Percentiles rank a stretch among this genome's conserved stretches.
phyloP scores from a whole-genome alignment of 1,140 invertebrate species.

The Neuroterus valhalla region DNA sequence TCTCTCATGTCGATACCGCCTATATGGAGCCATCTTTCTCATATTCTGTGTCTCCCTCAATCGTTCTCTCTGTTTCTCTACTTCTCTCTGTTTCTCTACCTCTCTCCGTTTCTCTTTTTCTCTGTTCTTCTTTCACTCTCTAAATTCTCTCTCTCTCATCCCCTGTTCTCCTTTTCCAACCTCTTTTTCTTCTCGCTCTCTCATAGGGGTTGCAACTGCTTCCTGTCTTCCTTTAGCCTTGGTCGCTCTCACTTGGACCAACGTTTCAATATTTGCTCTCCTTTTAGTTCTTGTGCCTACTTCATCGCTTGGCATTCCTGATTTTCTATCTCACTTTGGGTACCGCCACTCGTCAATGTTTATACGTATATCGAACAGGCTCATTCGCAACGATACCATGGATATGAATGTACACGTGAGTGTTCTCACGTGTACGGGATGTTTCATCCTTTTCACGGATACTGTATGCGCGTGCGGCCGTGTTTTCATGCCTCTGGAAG shows the following conservation, averaged over 20 bases:
- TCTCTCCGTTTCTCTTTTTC: slow-evolving; percentile 3
- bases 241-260: slow-evolving; percentile 30
- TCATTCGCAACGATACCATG: slow-evolving; percentile 18
- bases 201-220: not conserved
- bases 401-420: not conserved
- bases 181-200: not conserved
- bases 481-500: slow-evolving; percentile 1
- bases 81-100: slow-evolving; percentile 14
- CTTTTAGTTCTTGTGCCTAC: slow-evolving; percentile 40
- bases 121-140: slow-evolving; percentile 32
- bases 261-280: slow-evolving; percentile 21
- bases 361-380: slow-evolving; percentile 29
- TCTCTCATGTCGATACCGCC: slow-evolving; percentile 32
- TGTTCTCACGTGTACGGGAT: slow-evolving; percentile 28
- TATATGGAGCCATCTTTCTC: slow-evolving; percentile 41
- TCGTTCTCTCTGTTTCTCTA: slow-evolving; percentile 42
- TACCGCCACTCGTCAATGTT: slow-evolving; percentile 22
- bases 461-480: not conserved
- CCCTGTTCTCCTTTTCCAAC: slow-evolving; percentile 30
- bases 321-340: slow-evolving; percentile 41
- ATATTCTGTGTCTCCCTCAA: slow-evolving; percentile 31
- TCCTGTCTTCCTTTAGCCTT: not conserved
- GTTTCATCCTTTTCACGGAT: slow-evolving; percentile 35
- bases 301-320: slow-evolving; percentile 33
- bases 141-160: slow-evolving; percentile 17